These are phyloP conservation scores for Drosophila biarmipes DNA, from an alignment of 1,140 invertebrate genomes.

Conservation along the genomic window DNA sequence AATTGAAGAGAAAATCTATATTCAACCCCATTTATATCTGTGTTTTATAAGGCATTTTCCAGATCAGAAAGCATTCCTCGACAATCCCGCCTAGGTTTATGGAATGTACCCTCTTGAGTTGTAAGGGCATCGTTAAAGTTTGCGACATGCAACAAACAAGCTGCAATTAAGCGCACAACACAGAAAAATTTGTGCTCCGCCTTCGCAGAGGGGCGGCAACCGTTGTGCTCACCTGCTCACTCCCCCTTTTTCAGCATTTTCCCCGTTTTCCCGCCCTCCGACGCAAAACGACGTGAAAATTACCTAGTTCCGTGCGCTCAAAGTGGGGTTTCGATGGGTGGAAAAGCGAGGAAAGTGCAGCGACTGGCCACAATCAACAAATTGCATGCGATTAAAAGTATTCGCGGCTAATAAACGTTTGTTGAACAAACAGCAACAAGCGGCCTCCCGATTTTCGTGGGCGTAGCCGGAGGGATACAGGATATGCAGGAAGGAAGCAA, in stretches of 20 bases:
- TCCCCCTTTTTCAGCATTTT: too few species aligned
- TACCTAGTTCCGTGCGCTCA: constrained; percentile 71
- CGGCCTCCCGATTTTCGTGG: constrained; percentile 27
- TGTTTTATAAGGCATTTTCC: not conserved
- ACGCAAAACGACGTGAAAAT: constrained; percentile 70
- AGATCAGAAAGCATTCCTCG: not conserved
- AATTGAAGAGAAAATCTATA: not conserved
- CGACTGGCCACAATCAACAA: constrained; percentile 57
- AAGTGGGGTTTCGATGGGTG: constrained; percentile 13
- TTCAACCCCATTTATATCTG: not conserved
- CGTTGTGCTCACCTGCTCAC: constrained; percentile 26
- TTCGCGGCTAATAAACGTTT: constrained; percentile 79
- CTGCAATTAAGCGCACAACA: constrained; percentile 65
- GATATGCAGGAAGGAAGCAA: constrained; percentile 53
- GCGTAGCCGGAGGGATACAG: constrained; percentile 39
- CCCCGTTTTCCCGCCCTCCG: not conserved
- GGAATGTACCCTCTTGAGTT: constrained; percentile 2
- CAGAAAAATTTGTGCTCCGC: constrained; percentile 41
- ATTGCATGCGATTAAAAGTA: constrained; percentile 78
- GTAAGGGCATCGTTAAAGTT: constrained; percentile 56
- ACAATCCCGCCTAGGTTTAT: not conserved
- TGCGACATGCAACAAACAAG: constrained; percentile 78
- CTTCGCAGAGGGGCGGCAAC: constrained; percentile 31
- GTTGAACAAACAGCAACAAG: constrained; percentile 71
- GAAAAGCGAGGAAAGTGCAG: constrained; percentile 29